Evolutionary conservation across 2,888 invertebrate genomes (phyloP).

Genomic region (Conchocele bisecta): DNA sequence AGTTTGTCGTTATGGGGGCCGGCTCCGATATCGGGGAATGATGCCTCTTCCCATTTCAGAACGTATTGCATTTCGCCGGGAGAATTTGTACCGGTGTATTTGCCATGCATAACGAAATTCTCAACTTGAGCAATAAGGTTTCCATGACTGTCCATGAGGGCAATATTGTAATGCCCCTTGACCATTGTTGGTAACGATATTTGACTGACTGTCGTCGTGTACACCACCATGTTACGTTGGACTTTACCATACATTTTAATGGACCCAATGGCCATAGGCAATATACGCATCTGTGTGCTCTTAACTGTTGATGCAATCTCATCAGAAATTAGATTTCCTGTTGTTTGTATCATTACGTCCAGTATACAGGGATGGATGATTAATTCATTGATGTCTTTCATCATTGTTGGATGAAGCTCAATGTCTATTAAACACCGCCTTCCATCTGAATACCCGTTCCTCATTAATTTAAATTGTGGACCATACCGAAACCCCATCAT

Average conservation of each 20-base stretch:
- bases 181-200: not conserved
- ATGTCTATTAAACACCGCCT: not conserved
- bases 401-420: not conserved
- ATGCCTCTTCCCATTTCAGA: not conserved
- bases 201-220: not conserved
- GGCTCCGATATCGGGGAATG: not conserved
- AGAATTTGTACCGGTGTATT: not conserved
- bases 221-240: not conserved
- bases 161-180: not conserved
- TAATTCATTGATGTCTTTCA: not conserved
- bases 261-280: not conserved
- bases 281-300: not conserved
- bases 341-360: slow-evolving; percentile 18
- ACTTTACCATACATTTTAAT: not conserved
- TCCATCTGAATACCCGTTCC: not conserved
- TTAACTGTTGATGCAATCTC: not conserved
- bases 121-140: not conserved
- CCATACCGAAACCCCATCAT: slow-evolving; percentile 13
- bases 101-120: not conserved
- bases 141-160: not conserved
- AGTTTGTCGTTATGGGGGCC: not conserved
- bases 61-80: slow-evolving; percentile 3
- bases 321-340: not conserved
- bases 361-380: slow-evolving; percentile 21
- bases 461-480: not conserved